Base-by-base conservation (phyloP, 2,797 vertebrate species). In the Pelobates cultripes region DNA sequence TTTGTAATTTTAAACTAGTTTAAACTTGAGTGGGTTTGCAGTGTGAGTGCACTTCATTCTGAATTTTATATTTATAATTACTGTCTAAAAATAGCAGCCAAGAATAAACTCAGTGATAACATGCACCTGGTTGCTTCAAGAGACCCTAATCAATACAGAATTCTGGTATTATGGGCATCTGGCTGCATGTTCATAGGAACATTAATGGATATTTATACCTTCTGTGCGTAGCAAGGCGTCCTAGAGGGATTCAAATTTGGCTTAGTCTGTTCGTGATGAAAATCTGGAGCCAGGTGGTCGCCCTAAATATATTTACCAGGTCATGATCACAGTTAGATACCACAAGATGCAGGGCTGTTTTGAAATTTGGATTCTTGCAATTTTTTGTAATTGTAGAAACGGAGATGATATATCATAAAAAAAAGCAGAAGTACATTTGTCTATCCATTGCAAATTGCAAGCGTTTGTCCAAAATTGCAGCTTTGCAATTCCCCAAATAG, bases 241-340 rank as follows among this genome's bases (percentile, higher is more conserved):
- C 71, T 53, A 53, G 10, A 17, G 61, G 75, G 80, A 82, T n/a
- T 78, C 66, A 41, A 47, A 83, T 70, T 83, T 74, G 64, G 76
- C 81, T 78, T 70, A 78, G 70, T 15, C 71, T 8, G 53, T 83
- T 43, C 51, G 64, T 75, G 28, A 47, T 78, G 57, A 74, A 69
- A 61, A 69, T 7, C 45, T 17, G 8, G 63, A 73, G 28, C 64
- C 81, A 75, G 81, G 76, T 83, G 81, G 75, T 53, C 73, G 14
- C 66, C 70, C 76, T 78, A 83, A 83, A 83, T 78, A 83, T 81
- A 76, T 66, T 57, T 41, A 75, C 41, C 41, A 47, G 79, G 28
- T 75, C 70, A 47, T 53, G 66, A 70, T 64, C 63, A 44, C 15
- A 45, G 73, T 15, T 45, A 14, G 75, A 74, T 51, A 78, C 63